Base-by-base conservation (phyloP, 1,140 invertebrate species). In the Magallana ariakensis region DNA sequence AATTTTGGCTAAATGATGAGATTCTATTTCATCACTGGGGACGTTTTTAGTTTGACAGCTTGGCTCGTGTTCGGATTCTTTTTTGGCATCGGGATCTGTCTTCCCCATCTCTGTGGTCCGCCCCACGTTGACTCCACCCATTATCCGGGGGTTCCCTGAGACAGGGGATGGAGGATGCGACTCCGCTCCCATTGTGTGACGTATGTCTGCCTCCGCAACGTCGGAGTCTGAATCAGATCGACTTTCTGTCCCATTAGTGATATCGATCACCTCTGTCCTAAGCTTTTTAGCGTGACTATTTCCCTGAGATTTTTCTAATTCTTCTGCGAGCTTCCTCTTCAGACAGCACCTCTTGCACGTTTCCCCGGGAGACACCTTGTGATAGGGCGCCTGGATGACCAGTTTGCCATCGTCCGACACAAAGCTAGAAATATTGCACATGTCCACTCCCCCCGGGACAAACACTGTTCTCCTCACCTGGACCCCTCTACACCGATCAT, bases 391-490 rank as follows among this genome's bases (percentile, higher is more conserved):
- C 22, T 75, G 66, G 5, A 75, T 33, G 19, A 75, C 66, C 66
- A 75, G 33, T 13, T 33, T 75, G 15, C 66, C 66, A 22, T 75
- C 66, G 10, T 75, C 66, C 8, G 66, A 75, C 22, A 75, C 66
- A 75, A 75, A 75, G 66, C 66, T 75, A 26, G 22, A 26, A 26
- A 75, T 75, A 33, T 75, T 75, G 66, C 66, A 75, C 66, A 75
- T 75, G 66, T 75, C 66, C 66, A 75, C 66, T 26, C 22, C 19
- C 22, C 66, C 15, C 22, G 66, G 66, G 7, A 75, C 66, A 13
- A 75, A 75, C 66, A 75, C 66, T 4, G 66, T 75, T 75, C 66
- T 75, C 15, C 15, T 75, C 66, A 75, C 19, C 7, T 75, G 66
- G 22, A 75, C 11, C 15, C 66, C 66, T 26, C 33, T 26, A 4